phyloP scores from a whole-genome alignment of 2,113 vertebrate species.

The Cebus imitator region DNA sequence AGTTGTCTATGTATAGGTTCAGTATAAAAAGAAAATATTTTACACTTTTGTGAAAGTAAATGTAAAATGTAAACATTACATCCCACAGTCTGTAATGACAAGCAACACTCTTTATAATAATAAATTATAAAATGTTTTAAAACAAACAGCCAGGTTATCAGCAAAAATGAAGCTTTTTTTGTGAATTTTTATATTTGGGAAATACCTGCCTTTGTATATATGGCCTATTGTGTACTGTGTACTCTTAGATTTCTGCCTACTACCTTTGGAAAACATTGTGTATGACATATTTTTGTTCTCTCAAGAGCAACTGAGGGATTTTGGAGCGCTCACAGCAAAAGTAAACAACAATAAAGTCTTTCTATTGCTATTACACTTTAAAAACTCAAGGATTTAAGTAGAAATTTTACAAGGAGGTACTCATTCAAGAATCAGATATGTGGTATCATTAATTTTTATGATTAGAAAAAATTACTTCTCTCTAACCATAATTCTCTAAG shows the following conservation, averaged over 20 bases:
- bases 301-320: conserved; percentile 45
- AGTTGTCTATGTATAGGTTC: neutral
- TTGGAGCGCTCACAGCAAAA: conserved; percentile 21
- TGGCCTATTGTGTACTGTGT: neutral
- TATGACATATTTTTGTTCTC: conserved; percentile 38
- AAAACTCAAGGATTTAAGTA: conserved; percentile 45
- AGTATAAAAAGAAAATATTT: conserved; percentile 23
- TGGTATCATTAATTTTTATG: conserved; percentile 38
- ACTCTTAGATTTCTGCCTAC: neutral
- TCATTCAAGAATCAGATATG: conserved; percentile 32
- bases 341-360: conserved; percentile 48
- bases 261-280: conserved; percentile 28
- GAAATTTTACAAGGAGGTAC: conserved; percentile 37
- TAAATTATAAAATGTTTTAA: conserved; percentile 43
- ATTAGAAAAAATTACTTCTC: conserved; percentile 18
- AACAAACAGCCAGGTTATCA: conserved; percentile 3
- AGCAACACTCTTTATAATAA: conserved; percentile 14
- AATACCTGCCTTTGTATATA: conserved; percentile 18
- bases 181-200: neutral
- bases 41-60: neutral
- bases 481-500: conserved; percentile 37
- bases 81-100: neutral
- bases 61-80: no score
- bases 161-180: neutral
- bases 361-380: conserved; percentile 32